Evolutionary conservation across 1,140 invertebrate species (phyloP), one percentile per base, ranked within the genome.

Genomic region (Brachystomella parvula): DNA sequence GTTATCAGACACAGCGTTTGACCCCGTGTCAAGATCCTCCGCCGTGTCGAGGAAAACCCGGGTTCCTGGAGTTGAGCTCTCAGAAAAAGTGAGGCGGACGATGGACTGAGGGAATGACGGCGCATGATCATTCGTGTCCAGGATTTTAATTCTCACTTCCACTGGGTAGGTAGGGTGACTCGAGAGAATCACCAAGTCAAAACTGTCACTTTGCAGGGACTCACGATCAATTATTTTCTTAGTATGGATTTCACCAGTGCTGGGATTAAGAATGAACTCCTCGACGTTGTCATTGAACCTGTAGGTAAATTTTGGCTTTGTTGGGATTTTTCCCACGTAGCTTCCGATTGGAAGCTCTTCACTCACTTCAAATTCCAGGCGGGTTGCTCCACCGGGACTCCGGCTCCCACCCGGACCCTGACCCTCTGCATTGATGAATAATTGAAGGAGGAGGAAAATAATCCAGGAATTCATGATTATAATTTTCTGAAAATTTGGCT

Each of bases 141-240:
- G 77, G 1, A 96, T 88, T 17, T 86, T 79, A 66, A 95, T 90
- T 65, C 90, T 81, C 15, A 96, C 91, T 78, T 94, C 92, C 63
- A 95, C 91, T 0, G 92, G 92, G 77, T 94, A 94, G 0, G 91
- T 94, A 2, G 92, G 91, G 75, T 93, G 90, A 75, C 89, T 93
- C 12, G 90, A 94, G 21, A 94, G 79, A 2, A 94, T 87, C 21
- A 95, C 91, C 61, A 94, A 81, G 74, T 94, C 91, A 76, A 92
- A 94, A 30, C 89, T 82, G 73, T 93, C 89, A 68, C 82, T 87
- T 28, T 76, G 74, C 58, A 92, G 79, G 2, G 83, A 82, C 76
- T 95, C 92, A 2, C 92, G 80, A 78, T 96, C 92, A 33, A 94
- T 79, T 19, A 90, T 81, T 29, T 85, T 83, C 61, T 87, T 86